phyloP scores from a whole-genome alignment of 2,797 vertebrate species.

The Gallirallus australis region DNA sequence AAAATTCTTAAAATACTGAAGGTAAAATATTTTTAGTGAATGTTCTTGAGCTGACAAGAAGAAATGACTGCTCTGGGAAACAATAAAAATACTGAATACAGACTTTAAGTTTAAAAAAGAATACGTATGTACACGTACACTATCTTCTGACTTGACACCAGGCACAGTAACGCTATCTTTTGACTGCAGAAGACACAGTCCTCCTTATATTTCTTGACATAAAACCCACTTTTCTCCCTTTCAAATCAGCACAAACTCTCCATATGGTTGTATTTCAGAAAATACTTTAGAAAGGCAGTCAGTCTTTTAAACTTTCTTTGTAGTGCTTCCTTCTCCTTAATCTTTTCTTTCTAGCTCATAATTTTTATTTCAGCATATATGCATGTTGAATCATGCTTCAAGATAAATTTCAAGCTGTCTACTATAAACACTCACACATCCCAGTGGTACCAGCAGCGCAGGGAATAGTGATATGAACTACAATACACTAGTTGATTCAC shows the following conservation, averaged over 20 bases:
- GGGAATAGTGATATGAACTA: background rate
- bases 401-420: background rate
- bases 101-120: background rate
- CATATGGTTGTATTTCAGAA: background rate
- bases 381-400: background rate
- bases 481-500: background rate
- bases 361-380: background rate
- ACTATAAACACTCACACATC: background rate
- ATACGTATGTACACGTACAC: background rate
- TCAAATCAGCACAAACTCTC: background rate
- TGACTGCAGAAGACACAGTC: background rate
- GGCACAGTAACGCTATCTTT: background rate
- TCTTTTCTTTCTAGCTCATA: background rate
- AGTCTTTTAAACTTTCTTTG: background rate
- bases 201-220: background rate
- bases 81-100: background rate
- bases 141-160: background rate
- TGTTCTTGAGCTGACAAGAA: background rate
- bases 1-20: background rate
- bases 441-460: background rate
- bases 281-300: background rate
- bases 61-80: background rate
- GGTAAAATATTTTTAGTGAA: background rate
- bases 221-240: slow-evolving; percentile 13
- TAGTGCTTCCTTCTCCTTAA: background rate